Percentiles rank a stretch among this genome's conserved stretches.
Evolutionary conservation across 2,113 vertebrate genomes (phyloP).

Genomic region (Erinaceus europaeus): DNA sequence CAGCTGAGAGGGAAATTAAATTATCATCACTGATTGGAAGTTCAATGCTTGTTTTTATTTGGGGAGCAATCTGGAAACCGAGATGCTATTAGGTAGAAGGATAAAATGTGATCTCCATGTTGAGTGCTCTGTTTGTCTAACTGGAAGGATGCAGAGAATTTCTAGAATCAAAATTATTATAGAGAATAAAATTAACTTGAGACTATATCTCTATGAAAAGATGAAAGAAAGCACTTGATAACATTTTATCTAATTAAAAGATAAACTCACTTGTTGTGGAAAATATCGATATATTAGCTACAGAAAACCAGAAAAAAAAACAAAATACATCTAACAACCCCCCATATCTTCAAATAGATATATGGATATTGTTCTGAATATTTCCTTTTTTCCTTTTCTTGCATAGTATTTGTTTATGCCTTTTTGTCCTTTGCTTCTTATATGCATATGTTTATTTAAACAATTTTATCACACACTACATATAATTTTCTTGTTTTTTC

Average conservation of each 20-base stretch:
- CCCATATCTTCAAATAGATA: background rate
- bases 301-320: background rate
- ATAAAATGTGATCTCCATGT: conserved; percentile 10
- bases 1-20: conserved; percentile 80
- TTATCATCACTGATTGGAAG: conserved; percentile 77
- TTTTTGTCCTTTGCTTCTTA: background rate
- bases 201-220: background rate
- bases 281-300: background rate
- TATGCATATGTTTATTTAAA: background rate
- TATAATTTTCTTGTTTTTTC: conserved; percentile 11
- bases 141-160: background rate
- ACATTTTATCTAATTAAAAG: background rate
- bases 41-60: conserved; percentile 80
- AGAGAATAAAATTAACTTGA: background rate
- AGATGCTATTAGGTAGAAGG: conserved; percentile 63
- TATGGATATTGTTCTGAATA: background rate
- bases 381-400: background rate
- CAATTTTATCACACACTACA: background rate
- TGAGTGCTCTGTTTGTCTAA: background rate
- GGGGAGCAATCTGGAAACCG: conserved; percentile 72
- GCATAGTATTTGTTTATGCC: background rate
- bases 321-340: background rate
- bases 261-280: background rate
- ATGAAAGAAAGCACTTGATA: background rate
- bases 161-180: conserved; percentile 28